Conservation (phyloP, 2,113 vertebrate genomes). For the Lophotis ruficrista region DNA sequence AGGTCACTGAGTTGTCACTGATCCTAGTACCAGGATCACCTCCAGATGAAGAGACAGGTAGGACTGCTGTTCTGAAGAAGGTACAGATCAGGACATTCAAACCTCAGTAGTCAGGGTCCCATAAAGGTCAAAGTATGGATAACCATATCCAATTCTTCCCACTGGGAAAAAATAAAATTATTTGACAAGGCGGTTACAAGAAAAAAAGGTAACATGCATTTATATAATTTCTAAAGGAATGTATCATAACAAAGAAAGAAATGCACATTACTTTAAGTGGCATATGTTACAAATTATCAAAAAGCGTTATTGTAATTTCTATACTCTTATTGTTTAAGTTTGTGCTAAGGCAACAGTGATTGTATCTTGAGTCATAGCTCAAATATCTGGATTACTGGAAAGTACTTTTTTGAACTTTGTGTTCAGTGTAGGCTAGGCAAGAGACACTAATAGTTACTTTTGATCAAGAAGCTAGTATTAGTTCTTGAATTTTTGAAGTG, state of each 20-base stretch:
- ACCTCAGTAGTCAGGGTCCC: neutral
- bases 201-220: neutral
- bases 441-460: neutral
- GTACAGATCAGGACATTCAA: neutral
- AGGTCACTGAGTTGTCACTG: neutral
- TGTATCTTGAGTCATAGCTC: neutral
- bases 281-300: neutral
- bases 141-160: neutral
- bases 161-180: neutral
- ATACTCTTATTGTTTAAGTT: neutral
- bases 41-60: neutral
- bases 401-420: neutral
- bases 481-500: neutral
- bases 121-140: neutral
- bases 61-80: conserved; percentile 9
- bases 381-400: neutral
- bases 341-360: neutral
- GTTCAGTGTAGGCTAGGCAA: neutral
- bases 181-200: neutral
- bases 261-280: neutral
- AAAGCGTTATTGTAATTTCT: neutral
- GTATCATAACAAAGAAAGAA: neutral
- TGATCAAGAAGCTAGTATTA: neutral
- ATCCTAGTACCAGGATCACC: neutral
- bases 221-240: neutral